Conservation (phyloP, 2,113 vertebrate species). For the Phocoena sinus region DNA sequence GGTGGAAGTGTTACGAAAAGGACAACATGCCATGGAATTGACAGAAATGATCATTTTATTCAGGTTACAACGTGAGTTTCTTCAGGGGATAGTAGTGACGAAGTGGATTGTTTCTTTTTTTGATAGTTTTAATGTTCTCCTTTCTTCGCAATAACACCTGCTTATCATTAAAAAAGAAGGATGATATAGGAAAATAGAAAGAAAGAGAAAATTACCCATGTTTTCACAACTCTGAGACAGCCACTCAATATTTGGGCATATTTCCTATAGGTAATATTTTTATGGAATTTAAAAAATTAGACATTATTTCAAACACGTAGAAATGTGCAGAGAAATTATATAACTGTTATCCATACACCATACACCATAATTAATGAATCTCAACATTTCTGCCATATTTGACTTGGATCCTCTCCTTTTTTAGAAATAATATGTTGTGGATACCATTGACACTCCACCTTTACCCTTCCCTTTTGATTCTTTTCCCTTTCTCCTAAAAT, state of each 20-base stretch:
- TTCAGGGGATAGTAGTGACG: neutral
- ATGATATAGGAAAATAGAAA: neutral
- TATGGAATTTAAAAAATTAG: neutral
- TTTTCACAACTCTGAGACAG: neutral
- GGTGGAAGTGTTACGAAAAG: neutral
- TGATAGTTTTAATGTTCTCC: neutral
- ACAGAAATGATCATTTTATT: neutral
- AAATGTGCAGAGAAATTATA: neutral
- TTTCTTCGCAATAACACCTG: neutral
- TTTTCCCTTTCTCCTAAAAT: neutral
- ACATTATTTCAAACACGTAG: neutral
- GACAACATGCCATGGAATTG: neutral
- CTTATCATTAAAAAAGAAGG: neutral
- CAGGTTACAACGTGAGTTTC: neutral
- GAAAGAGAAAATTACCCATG: neutral
- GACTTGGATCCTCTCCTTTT: neutral
- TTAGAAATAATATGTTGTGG: neutral
- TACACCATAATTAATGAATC: neutral
- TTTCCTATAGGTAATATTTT: slow-evolving; percentile 3
- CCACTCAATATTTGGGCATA: neutral
- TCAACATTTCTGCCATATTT: neutral
- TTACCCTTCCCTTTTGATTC: neutral
- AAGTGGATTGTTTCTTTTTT: neutral
- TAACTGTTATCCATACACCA: neutral
- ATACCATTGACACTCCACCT: neutral